These are phyloP conservation scores for Drosophila ambigua DNA, from an alignment of 1,140 invertebrate genomes.

Conservation along the genomic window DNA sequence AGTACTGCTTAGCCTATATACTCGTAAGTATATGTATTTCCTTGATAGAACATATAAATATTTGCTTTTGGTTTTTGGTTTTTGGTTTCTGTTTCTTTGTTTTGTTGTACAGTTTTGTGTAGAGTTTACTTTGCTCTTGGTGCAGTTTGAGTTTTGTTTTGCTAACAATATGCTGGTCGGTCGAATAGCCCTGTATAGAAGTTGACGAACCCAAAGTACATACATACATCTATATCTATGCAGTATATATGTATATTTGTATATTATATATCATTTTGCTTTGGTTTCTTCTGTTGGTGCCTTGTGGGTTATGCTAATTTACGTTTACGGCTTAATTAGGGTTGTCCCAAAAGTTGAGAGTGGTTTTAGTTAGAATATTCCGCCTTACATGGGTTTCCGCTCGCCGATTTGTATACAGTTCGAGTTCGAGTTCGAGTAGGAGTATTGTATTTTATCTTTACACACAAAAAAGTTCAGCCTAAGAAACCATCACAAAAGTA, in stretches of 20 bases:
- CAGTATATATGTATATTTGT: slow-evolving; percentile 19
- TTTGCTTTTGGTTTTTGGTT: slow-evolving; percentile 9
- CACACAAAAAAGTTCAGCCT: slow-evolving; percentile 77
- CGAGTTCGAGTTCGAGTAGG: slow-evolving; percentile 18
- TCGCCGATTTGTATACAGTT: slow-evolving; percentile 54
- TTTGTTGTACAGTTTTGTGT: slow-evolving; percentile 37
- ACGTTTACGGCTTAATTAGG: slow-evolving; percentile 52
- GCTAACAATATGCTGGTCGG: slow-evolving; percentile 68
- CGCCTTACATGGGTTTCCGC: slow-evolving; percentile 56
- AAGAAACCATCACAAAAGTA: slow-evolving; percentile 81
- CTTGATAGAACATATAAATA: slow-evolving; percentile 35
- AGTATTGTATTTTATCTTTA: slow-evolving; percentile 13
- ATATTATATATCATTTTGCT: slow-evolving; percentile 19
- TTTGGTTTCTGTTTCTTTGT: slow-evolving; percentile 13
- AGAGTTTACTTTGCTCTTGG: slow-evolving; percentile 47
- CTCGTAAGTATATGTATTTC: slow-evolving; percentile 9
- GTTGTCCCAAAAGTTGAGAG: slow-evolving; percentile 58
- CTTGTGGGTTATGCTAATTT: slow-evolving; percentile 56
- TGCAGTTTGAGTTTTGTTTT: slow-evolving; percentile 49
- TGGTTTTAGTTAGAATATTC: slow-evolving; percentile 60
- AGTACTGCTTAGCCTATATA: slow-evolving; percentile 34
- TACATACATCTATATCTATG: slow-evolving; percentile 32
- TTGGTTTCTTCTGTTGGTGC: slow-evolving; percentile 55
- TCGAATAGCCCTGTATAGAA: slow-evolving; percentile 68
- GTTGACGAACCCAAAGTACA: slow-evolving; percentile 49